Conservation (phyloP, 2,797 vertebrate genomes). For the Coccyzus lansbergi region DNA sequence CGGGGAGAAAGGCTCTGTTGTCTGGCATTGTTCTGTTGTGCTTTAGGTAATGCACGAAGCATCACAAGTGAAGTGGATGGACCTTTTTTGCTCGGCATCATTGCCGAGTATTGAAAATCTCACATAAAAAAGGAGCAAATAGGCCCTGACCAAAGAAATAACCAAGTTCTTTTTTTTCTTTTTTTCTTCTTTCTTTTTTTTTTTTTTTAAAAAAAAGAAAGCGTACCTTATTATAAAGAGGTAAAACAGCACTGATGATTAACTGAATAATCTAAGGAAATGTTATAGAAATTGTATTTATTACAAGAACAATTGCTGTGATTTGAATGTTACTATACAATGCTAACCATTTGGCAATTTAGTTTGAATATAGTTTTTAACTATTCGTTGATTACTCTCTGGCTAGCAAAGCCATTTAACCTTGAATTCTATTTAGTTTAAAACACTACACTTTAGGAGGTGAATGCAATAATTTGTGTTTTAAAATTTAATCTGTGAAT, state of each 20-base stretch:
- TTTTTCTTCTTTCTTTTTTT: not conserved
- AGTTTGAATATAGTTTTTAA: conserved; percentile 75
- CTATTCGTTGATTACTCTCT: conserved; percentile 52
- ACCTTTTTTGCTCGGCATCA: conserved; percentile 85
- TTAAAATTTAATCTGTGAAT: not conserved
- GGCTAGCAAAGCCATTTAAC: conserved; percentile 58
- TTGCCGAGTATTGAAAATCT: conserved; percentile 85
- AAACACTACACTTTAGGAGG: conserved; percentile 5
- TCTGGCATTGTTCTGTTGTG: conserved; percentile 86
- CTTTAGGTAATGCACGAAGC: conserved; percentile 85
- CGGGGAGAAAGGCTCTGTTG: conserved; percentile 81
- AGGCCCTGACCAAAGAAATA: conserved; percentile 83
- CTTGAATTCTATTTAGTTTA: conserved; percentile 59
- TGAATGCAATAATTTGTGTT: not conserved
- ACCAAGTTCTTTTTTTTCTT: conserved; percentile 78
- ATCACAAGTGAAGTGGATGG: conserved; percentile 86
- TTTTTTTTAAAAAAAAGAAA: conserved; percentile 62
- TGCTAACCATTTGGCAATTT: conserved; percentile 77
- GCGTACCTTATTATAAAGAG: conserved; percentile 76
- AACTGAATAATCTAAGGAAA: conserved; percentile 76
- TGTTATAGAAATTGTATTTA: conserved; percentile 78
- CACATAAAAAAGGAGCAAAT: conserved; percentile 86
- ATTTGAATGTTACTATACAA: conserved; percentile 78
- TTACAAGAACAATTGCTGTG: conserved; percentile 78
- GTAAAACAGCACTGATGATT: conserved; percentile 77